Evolutionary conservation across 2,797 vertebrate genomes (phyloP), one percentile per base, ranked within the genome.

Genomic region (Ctenosaura bakeri): DNA sequence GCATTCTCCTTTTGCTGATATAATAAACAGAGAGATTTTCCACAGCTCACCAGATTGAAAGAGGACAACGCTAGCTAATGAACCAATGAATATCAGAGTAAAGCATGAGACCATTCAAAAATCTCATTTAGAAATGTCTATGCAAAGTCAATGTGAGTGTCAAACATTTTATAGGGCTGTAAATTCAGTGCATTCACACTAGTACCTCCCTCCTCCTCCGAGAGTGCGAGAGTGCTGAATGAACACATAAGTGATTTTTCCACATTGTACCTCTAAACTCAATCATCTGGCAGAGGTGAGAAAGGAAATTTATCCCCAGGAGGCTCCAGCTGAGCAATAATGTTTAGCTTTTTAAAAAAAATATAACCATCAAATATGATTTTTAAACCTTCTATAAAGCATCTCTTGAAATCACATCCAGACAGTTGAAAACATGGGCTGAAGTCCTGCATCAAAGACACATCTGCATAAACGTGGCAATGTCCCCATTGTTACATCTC

Each of bases 111-210:
- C 50, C 35, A 76, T 91, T 91, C 86, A 78, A 80, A 91, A 85
- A 88, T 74, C 56, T 8, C 87, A 85, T 84, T 81, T 86, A 86
- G 79, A 90, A 91, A 52, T 73, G 24, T 80, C 74, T 59, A 88
- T 52, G 62, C 87, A 87, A 93, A 93, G 92, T 62, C 78, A 89
- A 85, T 64, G 64, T 35, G 14, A 78, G 73, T 78, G 82, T 80
- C 56, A 85, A 84, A 85, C 59, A 54, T 86, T 91, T 93, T 90
- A 93, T 64, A 71, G 84, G 14, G 22, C 52, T 87, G 32, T 93
- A 94, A 91, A 92, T 92, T 80, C 89, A 89, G 88, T 56, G 38
- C 88, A 87, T 62, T 84, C 87, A 64, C 29, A 64, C 24, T 46
- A 54, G 35, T 24, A 56, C 20, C 64, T 76, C 18, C 50, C 50